Evolutionary conservation across 2,113 vertebrate genomes (phyloP), one percentile per base, ranked within the genome.

Genomic region (Hippocampus guttulatus): DNA sequence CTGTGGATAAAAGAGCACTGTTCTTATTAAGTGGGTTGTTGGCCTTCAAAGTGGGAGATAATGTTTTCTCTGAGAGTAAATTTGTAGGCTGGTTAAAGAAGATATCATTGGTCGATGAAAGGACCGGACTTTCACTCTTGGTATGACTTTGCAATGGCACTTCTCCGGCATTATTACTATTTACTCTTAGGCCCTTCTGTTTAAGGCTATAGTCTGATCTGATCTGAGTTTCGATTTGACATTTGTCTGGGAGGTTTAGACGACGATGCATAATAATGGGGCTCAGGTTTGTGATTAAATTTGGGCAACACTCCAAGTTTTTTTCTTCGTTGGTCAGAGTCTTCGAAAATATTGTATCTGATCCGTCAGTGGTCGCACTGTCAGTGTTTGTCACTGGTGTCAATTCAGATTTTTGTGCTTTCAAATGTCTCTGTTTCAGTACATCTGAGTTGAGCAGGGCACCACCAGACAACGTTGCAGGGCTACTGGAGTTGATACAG

Each of bases 181-280:
- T 96, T 75, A 94, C 83, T 61, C 75, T 91, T 8, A 94, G 89
- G 2, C 90, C 92, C 83, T 91, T 95, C 5, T 94, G 81, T 85
- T 92, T 95, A 38, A 90, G 20, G 88, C 82, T 71, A 79, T 81
- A 91, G 83, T 87, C 93, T 41, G 57, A 87, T 47, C 61, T 90
- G 30, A 54, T 93, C 64, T 89, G 92, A 72, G 75, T 60, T 74
- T 87, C 90, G 73, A 83, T 89, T 54, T 90, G 84, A 51, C 90
- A 87, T 8, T 92, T 90, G 51, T 80, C 88, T n/a, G 79, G 77
- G 1, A 71, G 54, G 40, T 92, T 94, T 41, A 63, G 57, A 73
- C 54, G 87, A 70, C 58, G 86, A 77, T 47, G 83, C 82, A 12
- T 88, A 64, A 0, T 45, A 72, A 70, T 76, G 16, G 70, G 88